A percentile compares a stretch with the other conserved stretches of the same genome.
Evolutionary conservation across 2,888 invertebrate genomes (phyloP).

Genomic region (Caenorhabditis panamensis): DNA sequence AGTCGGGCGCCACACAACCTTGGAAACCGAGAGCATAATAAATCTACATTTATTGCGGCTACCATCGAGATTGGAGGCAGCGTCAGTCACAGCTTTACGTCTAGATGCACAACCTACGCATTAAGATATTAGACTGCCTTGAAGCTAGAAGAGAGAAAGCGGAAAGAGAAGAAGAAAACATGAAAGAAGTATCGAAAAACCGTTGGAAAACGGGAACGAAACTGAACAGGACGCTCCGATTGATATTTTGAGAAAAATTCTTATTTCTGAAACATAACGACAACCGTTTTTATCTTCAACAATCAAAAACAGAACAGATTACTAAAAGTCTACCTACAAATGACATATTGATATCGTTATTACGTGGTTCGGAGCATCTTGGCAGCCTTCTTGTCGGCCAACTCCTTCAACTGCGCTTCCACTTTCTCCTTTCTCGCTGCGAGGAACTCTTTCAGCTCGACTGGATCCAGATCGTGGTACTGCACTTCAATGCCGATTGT

Average conservation of each 20-base stretch:
- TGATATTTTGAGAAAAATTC: slow-evolving; percentile 7
- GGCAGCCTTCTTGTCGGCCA: slow-evolving; percentile 79
- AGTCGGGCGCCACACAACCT: neutral
- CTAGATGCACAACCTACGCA: too few relatives aligned
- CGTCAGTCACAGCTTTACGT: neutral
- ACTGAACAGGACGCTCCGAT: neutral
- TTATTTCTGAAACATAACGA: slow-evolving; percentile 10
- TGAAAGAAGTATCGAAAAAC: slow-evolving; percentile 5
- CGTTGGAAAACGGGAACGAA: slow-evolving; percentile 11
- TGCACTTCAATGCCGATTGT: slow-evolving; percentile 76
- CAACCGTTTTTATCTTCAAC: slow-evolving; percentile 19
- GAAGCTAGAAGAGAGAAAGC: too few relatives aligned
- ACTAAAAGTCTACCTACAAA: slow-evolving; percentile 17
- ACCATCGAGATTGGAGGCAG: neutral
- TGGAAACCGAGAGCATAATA: neutral
- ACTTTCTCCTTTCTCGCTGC: slow-evolving; percentile 72
- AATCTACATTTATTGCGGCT: neutral
- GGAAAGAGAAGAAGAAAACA: neutral
- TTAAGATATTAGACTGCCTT: too few relatives aligned
- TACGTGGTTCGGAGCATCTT: slow-evolving; percentile 78
- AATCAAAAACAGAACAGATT: slow-evolving; percentile 2
- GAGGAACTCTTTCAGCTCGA: slow-evolving; percentile 71
- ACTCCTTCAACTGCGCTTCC: slow-evolving; percentile 74
- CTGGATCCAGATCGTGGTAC: slow-evolving; percentile 76
- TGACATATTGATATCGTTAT: neutral